Conservation (phyloP, 2,888 invertebrate genomes). For the Tanypteryx hageni region DNA sequence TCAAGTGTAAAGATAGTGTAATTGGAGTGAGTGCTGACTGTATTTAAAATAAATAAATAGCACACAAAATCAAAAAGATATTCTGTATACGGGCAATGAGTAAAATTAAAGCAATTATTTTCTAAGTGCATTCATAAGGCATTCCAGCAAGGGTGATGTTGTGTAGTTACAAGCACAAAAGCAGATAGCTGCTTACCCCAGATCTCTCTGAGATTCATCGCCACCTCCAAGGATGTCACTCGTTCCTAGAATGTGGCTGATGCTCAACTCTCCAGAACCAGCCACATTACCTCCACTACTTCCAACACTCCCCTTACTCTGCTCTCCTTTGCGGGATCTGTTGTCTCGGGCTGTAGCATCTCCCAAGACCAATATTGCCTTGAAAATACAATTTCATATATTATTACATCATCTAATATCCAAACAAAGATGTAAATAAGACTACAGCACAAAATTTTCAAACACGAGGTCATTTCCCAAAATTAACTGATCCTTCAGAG, state of each 20-base stretch:
- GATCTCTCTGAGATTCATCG: slow-evolving; percentile 86
- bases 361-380: slow-evolving; percentile 81
- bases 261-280: slow-evolving; percentile 85
- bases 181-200: slow-evolving; percentile 74
- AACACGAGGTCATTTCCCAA: not conserved
- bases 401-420: not conserved
- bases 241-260: slow-evolving; percentile 92
- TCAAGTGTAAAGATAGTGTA: no score
- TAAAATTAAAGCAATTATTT: no score
- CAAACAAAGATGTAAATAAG: not conserved
- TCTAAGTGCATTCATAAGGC: no score
- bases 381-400: not conserved
- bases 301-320: slow-evolving; percentile 51
- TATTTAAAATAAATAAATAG: no score
- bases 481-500: no score
- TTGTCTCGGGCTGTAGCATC: slow-evolving; percentile 87
- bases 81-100: no score
- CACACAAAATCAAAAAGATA: not conserved
- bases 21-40: no score
- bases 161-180: not conserved
- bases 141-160: no score
- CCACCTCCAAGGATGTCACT: slow-evolving; percentile 84
- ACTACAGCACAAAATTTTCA: not conserved
- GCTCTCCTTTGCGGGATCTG: slow-evolving; percentile 74
- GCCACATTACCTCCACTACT: slow-evolving; percentile 69